A percentile compares a stretch with the other conserved stretches of the same genome.
phyloP scores from a whole-genome alignment of 1,140 invertebrate species.

The Diabrotica undecimpunctata region DNA sequence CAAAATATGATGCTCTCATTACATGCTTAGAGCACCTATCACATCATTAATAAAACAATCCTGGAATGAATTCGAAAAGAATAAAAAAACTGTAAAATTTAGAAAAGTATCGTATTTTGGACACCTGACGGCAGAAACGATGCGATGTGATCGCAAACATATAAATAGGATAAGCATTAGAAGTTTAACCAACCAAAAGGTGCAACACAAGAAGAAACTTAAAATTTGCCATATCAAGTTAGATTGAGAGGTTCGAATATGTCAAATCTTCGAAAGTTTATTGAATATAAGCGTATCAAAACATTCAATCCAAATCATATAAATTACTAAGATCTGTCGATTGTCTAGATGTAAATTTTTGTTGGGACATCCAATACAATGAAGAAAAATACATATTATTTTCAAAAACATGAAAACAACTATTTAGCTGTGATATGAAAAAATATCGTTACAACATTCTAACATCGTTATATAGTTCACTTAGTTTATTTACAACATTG shows the following conservation, averaged over 20 bases:
- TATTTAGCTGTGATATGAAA: constrained; percentile 15
- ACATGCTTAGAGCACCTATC: too few relatives aligned
- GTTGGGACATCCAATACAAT: too few relatives aligned
- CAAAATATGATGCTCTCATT: too few relatives aligned
- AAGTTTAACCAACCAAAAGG: too few relatives aligned
- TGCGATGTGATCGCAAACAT: too few relatives aligned
- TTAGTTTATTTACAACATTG: constrained; percentile 12
- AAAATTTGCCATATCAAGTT: not conserved
- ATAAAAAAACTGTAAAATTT: too few relatives aligned
- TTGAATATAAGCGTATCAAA: not conserved
- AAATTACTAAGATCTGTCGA: not conserved
- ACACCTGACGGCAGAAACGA: too few relatives aligned
- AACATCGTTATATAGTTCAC: constrained; percentile 13
- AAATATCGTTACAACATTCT: constrained; percentile 16
- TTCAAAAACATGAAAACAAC: constrained; percentile 1
- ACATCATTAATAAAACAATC: too few relatives aligned
- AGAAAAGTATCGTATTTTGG: too few relatives aligned
- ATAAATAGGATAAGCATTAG: too few relatives aligned
- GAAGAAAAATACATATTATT: not conserved
- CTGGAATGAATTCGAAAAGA: too few relatives aligned
- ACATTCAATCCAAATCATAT: not conserved
- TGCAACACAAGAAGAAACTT: not conserved
- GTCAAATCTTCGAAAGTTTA: not conserved
- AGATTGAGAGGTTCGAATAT: not conserved
- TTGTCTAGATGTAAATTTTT: not conserved